Evolutionary conservation across 2,113 vertebrate genomes (phyloP).

Genomic region (Acinonyx jubatus): DNA sequence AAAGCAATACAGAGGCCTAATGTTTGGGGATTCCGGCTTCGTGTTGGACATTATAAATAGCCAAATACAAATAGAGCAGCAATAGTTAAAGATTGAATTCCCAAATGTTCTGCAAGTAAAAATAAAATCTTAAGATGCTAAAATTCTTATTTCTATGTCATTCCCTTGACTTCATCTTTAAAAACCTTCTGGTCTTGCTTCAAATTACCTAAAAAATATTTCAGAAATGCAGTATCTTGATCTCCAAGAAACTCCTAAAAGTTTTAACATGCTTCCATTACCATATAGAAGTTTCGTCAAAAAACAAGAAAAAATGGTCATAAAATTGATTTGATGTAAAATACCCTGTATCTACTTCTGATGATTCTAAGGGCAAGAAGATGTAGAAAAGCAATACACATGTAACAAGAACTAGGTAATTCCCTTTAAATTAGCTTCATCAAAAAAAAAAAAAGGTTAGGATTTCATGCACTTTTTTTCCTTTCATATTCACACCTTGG

Average conservation of each 20-base stretch:
- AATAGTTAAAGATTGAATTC: neutral
- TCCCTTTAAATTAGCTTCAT: neutral
- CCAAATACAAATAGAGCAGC: neutral
- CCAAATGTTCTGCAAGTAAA: neutral
- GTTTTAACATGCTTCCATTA: neutral
- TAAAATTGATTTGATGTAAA: neutral
- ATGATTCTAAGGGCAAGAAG: neutral
- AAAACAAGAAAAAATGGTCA: neutral
- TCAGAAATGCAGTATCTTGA: neutral
- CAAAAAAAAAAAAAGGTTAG: neutral
- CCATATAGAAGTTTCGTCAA: neutral
- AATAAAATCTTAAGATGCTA: neutral
- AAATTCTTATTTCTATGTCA: neutral
- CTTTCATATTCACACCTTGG: slow-evolving; percentile 27
- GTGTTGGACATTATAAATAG: neutral
- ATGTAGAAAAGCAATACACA: neutral
- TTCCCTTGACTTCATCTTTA: neutral
- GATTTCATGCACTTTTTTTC: neutral
- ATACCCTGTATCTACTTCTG: neutral
- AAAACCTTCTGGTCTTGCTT: neutral
- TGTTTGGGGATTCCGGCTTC: neutral
- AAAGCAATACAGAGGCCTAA: neutral
- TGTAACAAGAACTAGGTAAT: neutral
- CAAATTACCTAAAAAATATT: neutral
- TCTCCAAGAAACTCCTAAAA: neutral